Conservation (phyloP, 2,888 invertebrate genomes). For the Caenorhabditis sinica region DNA sequence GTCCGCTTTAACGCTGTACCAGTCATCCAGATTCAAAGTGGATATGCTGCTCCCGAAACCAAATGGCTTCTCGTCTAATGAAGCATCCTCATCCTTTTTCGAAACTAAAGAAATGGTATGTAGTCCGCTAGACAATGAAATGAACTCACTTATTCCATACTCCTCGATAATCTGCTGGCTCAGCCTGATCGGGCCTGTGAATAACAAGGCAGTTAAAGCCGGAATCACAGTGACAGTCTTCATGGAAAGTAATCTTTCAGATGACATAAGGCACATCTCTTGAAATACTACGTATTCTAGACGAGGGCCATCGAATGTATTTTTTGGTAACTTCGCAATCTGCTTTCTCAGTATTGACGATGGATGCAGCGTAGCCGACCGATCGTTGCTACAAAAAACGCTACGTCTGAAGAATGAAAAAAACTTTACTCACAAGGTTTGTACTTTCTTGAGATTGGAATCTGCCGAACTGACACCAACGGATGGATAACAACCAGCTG, state of each 20-base stretch:
- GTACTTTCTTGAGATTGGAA: constrained; percentile 76
- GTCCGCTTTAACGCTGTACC: constrained; percentile 45
- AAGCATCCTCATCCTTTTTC: constrained; percentile 9
- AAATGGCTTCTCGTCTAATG: not conserved
- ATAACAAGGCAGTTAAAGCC: constrained; percentile 90
- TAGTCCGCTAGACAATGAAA: not conserved
- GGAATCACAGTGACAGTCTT: constrained; percentile 90
- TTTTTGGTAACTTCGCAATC: constrained; percentile 10
- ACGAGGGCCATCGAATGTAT: constrained; percentile 59
- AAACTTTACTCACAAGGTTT: constrained; percentile 73
- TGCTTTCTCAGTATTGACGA: constrained; percentile 78
- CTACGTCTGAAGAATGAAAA: not conserved
- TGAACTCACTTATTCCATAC: constrained; percentile 70
- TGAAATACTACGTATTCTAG: constrained; percentile 81
- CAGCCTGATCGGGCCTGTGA: constrained; percentile 87
- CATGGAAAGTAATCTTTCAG: constrained; percentile 18
- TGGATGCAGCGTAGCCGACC: constrained; percentile 76
- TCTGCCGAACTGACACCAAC: constrained; percentile 87
- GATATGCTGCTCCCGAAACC: not conserved
- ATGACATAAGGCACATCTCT: constrained; percentile 75
- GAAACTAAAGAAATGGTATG: constrained; percentile 39
- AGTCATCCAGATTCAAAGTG: constrained; percentile 46
- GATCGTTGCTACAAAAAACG: constrained; percentile 66
- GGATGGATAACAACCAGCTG: constrained; percentile 94
- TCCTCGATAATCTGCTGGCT: constrained; percentile 65